Evolutionary conservation across 2,113 vertebrate genomes (phyloP).

Genomic region (Engystomops pustulosus): DNA sequence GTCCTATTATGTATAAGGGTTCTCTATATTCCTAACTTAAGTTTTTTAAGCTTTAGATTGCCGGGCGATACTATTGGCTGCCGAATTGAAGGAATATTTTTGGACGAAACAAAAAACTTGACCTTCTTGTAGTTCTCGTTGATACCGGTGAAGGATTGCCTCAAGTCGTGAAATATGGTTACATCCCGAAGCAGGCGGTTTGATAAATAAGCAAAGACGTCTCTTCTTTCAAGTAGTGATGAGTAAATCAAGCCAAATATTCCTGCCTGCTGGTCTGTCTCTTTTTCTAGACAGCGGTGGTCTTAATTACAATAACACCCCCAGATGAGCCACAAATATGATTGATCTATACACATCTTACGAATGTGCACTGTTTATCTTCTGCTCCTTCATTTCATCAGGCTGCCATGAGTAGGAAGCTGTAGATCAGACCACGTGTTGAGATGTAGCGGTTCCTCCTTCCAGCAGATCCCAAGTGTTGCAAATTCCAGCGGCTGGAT

Average conservation of each 20-base stretch:
- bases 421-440: conserved; percentile 23
- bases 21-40: too few species aligned
- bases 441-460: conserved; percentile 11
- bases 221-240: neutral
- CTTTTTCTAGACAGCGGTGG: conserved; percentile 21
- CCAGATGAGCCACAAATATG: conserved; percentile 9
- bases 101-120: neutral
- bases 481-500: neutral
- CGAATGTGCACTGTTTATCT: conserved; percentile 24
- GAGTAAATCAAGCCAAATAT: neutral
- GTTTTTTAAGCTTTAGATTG: too few species aligned
- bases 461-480: neutral
- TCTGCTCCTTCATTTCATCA: neutral
- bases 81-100: neutral
- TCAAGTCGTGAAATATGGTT: neutral
- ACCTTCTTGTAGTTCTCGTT: neutral
- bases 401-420: conserved; percentile 10
- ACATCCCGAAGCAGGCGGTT: neutral
- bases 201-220: conserved; percentile 14
- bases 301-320: conserved; percentile 27
- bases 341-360: conserved; percentile 27
- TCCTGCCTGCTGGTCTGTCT: conserved; percentile 21
- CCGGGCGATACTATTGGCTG: neutral
- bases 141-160: neutral
- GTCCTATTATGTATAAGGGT: too few species aligned